Percentiles rank a stretch among this genome's conserved stretches.
These are phyloP conservation scores for Bagarius yarrelli DNA, from an alignment of 2,113 vertebrate species.

Conservation along the genomic window DNA sequence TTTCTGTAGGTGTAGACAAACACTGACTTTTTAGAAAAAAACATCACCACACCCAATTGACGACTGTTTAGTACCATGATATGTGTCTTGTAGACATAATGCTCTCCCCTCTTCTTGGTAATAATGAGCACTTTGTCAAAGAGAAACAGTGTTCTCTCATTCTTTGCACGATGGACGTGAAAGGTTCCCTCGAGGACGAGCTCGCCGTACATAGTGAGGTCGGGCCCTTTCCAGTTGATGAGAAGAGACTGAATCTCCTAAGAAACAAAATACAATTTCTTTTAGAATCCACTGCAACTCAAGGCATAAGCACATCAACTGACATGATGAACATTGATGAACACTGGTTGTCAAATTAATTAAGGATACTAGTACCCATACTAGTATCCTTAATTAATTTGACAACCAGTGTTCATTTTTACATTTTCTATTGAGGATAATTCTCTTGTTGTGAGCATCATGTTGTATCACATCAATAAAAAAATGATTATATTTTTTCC, in stretches of 20 bases:
- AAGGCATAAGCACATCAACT: background rate
- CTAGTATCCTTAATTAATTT: too few relatives aligned
- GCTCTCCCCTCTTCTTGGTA: constrained; percentile 90
- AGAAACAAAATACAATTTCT: background rate
- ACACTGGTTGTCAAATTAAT: background rate
- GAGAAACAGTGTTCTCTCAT: constrained; percentile 89
- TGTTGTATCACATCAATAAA: too few relatives aligned
- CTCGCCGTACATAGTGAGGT: constrained; percentile 89
- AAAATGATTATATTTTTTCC: too few relatives aligned
- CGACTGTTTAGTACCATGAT: constrained; percentile 75
- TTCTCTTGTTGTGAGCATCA: too few relatives aligned
- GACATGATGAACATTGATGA: background rate
- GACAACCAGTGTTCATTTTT: too few relatives aligned
- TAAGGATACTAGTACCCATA: background rate
- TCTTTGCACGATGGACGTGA: constrained; percentile 85
- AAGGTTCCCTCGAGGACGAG: constrained; percentile 94
- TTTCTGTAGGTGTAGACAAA: background rate
- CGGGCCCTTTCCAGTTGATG: constrained; percentile 93
- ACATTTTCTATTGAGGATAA: too few relatives aligned
- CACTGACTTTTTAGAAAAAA: background rate
- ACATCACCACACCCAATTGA: background rate
- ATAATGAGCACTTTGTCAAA: constrained; percentile 90
- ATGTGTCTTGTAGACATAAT: constrained; percentile 89
- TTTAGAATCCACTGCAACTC: background rate
- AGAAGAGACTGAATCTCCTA: constrained; percentile 95